phyloP scores from a whole-genome alignment of 2,113 vertebrate genomes.

The Meriones unguiculatus region DNA sequence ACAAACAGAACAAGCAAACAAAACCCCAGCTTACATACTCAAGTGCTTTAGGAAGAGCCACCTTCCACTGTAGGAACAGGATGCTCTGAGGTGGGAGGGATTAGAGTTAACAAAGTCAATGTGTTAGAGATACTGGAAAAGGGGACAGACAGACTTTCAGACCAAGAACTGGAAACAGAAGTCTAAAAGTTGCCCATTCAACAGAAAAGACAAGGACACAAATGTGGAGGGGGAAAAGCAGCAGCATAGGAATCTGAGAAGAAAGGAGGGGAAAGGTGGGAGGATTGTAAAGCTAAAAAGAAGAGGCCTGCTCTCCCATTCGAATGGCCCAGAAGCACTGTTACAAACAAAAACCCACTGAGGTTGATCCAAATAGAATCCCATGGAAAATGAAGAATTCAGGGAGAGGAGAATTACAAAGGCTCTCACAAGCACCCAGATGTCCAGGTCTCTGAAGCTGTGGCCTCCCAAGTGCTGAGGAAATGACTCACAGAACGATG shows the following conservation, averaged over 20 bases:
- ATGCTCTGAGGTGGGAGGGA: rapidly evolving
- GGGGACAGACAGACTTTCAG: not conserved
- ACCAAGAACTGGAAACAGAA: not conserved
- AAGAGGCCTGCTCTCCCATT: not conserved
- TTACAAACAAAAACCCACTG: rapidly evolving
- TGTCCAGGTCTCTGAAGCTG: rapidly evolving
- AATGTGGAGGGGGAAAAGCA: not conserved
- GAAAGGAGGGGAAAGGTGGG: not conserved
- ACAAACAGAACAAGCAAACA: too few species aligned
- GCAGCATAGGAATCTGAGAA: not conserved
- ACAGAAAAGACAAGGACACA: not conserved
- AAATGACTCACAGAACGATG: rapidly evolving
- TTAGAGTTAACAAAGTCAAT: too few species aligned
- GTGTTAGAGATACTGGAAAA: not conserved
- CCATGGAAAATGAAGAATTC: not conserved
- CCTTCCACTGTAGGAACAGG: not conserved
- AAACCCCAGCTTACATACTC: not conserved
- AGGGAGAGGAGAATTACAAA: not conserved
- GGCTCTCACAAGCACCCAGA: not conserved
- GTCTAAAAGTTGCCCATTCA: not conserved
- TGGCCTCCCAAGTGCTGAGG: not conserved
- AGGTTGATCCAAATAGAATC: rapidly evolving
- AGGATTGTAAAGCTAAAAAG: too few species aligned
- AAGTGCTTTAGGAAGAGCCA: not conserved
- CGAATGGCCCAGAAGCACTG: not conserved